Percentiles rank a stretch among this genome's conserved stretches.
Evolutionary conservation across 2,888 invertebrate species (phyloP).

Genomic region (Himalopsyche anomala): DNA sequence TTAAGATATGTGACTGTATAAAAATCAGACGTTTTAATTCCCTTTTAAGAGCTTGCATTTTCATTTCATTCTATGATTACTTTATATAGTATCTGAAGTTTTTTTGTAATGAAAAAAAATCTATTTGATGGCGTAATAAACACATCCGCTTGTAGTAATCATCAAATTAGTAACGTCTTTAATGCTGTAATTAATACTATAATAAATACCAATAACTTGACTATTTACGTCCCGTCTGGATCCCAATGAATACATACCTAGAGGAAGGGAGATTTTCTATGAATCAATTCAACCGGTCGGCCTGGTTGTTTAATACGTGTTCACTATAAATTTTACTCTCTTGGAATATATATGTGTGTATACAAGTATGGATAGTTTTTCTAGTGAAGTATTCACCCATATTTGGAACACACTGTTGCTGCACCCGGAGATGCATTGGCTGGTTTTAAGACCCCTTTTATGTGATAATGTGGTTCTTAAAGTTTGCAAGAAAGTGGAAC

Average conservation of each 20-base stretch:
- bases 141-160: background rate
- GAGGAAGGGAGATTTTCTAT: slow-evolving; percentile 15
- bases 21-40: too few species aligned
- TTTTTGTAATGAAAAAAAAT: too few species aligned
- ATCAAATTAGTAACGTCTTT: background rate
- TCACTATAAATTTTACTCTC: background rate
- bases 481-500: background rate
- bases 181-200: background rate
- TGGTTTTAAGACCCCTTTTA: background rate
- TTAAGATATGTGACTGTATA: too few species aligned
- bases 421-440: slow-evolving; percentile 25
- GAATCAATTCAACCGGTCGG: slow-evolving; percentile 22
- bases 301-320: background rate
- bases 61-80: too few species aligned
- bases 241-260: background rate
- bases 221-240: background rate
- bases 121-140: too few species aligned
- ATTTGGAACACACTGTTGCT: slow-evolving; percentile 4
- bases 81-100: too few species aligned
- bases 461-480: background rate
- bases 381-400: slow-evolving; percentile 1
- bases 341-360: background rate
- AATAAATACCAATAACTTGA: background rate
- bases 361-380: background rate
- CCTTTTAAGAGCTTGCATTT: too few species aligned